Evolutionary conservation across 2,113 vertebrate genomes (phyloP).

Genomic region (Nestor notabilis): DNA sequence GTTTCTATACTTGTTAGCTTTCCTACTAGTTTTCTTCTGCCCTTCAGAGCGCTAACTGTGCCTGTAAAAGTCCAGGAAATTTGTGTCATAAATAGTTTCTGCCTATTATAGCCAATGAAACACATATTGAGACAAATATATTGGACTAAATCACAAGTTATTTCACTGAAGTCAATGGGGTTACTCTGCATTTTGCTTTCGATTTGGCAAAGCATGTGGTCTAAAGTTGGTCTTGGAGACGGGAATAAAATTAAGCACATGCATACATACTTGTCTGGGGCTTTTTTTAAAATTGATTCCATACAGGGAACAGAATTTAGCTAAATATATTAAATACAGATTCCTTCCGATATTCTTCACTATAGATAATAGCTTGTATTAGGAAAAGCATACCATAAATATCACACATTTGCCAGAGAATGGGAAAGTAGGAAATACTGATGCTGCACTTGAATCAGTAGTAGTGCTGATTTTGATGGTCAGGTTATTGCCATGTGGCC

Average conservation of each 20-base stretch:
- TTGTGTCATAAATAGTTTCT: conserved; percentile 61
- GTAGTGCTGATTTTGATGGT: conserved; percentile 19
- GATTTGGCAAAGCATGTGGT: conserved; percentile 52
- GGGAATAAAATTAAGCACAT: conserved; percentile 27
- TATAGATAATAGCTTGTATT: conserved; percentile 23
- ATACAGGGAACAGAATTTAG: conserved; percentile 6
- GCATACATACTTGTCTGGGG: conserved; percentile 24
- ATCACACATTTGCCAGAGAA: neutral
- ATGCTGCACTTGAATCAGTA: conserved; percentile 12
- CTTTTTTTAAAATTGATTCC: conserved; percentile 28
- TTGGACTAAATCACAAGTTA: conserved; percentile 26
- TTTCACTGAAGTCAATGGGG: conserved; percentile 54
- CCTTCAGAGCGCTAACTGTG: conserved; percentile 53
- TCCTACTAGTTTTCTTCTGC: conserved; percentile 37
- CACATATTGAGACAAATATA: conserved; percentile 54
- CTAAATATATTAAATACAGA: conserved; percentile 17
- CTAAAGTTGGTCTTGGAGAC: conserved; percentile 51
- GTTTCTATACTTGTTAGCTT: conserved; percentile 50
- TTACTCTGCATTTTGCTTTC: conserved; percentile 52
- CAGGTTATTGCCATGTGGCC: conserved; percentile 59
- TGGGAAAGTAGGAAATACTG: conserved; percentile 1
- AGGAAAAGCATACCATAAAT: neutral
- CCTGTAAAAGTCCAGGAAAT: conserved; percentile 53
- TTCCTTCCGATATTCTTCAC: conserved; percentile 26
- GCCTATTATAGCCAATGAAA: conserved; percentile 64